phyloP scores from a whole-genome alignment of 2,113 vertebrate genomes.

The Cyprinodon variegatus region DNA sequence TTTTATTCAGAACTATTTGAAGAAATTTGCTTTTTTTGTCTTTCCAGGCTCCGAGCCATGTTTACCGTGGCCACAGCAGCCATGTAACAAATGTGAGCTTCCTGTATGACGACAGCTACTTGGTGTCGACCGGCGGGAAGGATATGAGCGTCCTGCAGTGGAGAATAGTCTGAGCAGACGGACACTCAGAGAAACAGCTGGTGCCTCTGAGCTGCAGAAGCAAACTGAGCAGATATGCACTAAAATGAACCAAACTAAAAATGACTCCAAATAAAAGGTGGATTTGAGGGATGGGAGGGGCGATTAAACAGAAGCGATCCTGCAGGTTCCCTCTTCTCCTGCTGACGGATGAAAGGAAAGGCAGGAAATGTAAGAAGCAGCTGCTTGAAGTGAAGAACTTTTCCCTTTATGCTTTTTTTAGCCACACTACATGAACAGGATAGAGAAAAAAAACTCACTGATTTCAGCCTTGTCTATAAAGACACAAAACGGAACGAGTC shows the following conservation, averaged over 20 bases:
- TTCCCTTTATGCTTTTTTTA: slow-evolving; percentile 17
- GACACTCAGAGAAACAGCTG: slow-evolving; percentile 2
- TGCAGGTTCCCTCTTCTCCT: slow-evolving; percentile 34
- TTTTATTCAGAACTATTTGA: not conserved
- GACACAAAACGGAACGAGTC: slow-evolving; percentile 35
- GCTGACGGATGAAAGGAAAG: slow-evolving; percentile 39
- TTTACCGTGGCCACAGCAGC: slow-evolving; percentile 94
- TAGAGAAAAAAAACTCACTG: not conserved
- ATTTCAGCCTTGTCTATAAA: slow-evolving; percentile 47
- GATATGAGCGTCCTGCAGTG: slow-evolving; percentile 99
- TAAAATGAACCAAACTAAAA: slow-evolving; percentile 51
- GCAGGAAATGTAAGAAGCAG: slow-evolving; percentile 21
- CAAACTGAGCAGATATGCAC: slow-evolving; percentile 49
- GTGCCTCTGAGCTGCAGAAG: slow-evolving; percentile 5
- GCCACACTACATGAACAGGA: slow-evolving; percentile 49
- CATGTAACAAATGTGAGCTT: slow-evolving; percentile 98
- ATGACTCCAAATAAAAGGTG: slow-evolving; percentile 20
- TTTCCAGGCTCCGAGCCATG: slow-evolving; percentile 90
- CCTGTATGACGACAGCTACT: slow-evolving; percentile 90
- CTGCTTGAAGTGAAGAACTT: slow-evolving; percentile 41
- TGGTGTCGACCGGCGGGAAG: slow-evolving; percentile 97
- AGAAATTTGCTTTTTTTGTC: not conserved
- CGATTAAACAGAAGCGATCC: slow-evolving; percentile 28
- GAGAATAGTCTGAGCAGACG: slow-evolving; percentile 86
- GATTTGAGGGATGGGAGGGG: slow-evolving; percentile 43